Base-by-base conservation (phyloP, 2,113 vertebrate species). In the Peucedramus taeniatus region DNA sequence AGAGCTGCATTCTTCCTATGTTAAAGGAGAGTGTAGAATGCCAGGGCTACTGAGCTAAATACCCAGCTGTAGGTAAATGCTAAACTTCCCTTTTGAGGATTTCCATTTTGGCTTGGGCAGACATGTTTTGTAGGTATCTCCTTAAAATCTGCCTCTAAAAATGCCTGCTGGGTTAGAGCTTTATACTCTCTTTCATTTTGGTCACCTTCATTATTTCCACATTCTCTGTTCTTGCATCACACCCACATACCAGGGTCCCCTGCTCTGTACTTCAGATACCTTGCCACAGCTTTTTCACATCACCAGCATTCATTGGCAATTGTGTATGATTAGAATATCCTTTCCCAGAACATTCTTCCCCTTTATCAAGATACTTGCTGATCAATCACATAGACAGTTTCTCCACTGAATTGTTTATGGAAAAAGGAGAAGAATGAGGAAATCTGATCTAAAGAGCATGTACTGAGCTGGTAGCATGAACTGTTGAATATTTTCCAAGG, bases 191-290 rank as follows among this genome's bases (percentile, higher is more conserved):
- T 44, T 33, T 57, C 13, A 8, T 78, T 65, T 65, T 10, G 3
- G 9, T 70, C 35, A 54, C 19, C 33, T 61, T 83, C 33, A 21
- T 66, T 75, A 63, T 42, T 68, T 78, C 35, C 13, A 63, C 10
- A 7, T 16, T 47, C 16, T 37, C 7, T 64, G 28, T 87, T 81
- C 13, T 30, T 88, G 20, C 81, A 26, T 80, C 21, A n/a, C 50
- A 30, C 5, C 1, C 14, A 19, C 7, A 3, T n/a, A 40, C 8
- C 44, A 44, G 7, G 23, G 3, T 7, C 6, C 27, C 6, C 15
- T 68, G 7, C 17, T 66, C 13, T 59, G 26, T 44, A 42, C 17
- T 66, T 61, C 1, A 35, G 11, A 49, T 77, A 66, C 39, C 7
- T 66, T 2, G 0, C 42, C 57, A 13, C 30, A 61, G 21, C 39